Evolutionary conservation across 2,888 invertebrate genomes (phyloP).

Genomic region (Gerris lacustris): DNA sequence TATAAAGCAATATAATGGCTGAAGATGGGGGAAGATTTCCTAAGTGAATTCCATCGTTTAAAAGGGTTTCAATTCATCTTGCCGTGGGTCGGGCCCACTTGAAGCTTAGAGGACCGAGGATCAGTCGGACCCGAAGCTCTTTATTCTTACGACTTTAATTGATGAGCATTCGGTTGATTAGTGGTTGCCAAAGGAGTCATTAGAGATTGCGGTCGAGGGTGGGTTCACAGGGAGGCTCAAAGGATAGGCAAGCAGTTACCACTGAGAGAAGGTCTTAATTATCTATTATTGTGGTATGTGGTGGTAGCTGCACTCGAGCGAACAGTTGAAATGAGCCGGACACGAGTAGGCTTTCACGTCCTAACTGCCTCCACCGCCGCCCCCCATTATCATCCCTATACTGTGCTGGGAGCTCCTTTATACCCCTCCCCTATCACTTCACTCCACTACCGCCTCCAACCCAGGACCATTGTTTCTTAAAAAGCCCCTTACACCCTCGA

Average conservation of each 20-base stretch:
- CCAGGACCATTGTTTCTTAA: background rate
- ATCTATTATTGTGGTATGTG: background rate
- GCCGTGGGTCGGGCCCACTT: background rate
- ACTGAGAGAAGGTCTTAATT: background rate
- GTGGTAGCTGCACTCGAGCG: background rate
- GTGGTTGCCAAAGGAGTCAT: background rate
- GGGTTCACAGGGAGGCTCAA: background rate
- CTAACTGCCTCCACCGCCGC: background rate
- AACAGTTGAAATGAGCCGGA: background rate
- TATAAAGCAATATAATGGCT: no score
- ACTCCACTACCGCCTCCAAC: no score
- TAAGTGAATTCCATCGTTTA: no score
- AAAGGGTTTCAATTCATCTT: no score
- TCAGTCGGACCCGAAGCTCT: background rate
- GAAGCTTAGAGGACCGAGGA: background rate
- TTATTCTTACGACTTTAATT: background rate
- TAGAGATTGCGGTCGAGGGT: background rate
- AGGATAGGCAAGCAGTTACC: background rate
- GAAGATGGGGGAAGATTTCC: no score
- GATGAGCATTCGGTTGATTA: background rate
- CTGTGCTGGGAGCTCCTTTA: background rate
- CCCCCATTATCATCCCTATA: background rate
- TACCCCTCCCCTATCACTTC: background rate
- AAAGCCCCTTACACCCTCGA: background rate
- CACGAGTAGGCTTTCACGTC: background rate